Conservation (phyloP, 2,888 invertebrate genomes). For the Drosophila kokeensis region DNA sequence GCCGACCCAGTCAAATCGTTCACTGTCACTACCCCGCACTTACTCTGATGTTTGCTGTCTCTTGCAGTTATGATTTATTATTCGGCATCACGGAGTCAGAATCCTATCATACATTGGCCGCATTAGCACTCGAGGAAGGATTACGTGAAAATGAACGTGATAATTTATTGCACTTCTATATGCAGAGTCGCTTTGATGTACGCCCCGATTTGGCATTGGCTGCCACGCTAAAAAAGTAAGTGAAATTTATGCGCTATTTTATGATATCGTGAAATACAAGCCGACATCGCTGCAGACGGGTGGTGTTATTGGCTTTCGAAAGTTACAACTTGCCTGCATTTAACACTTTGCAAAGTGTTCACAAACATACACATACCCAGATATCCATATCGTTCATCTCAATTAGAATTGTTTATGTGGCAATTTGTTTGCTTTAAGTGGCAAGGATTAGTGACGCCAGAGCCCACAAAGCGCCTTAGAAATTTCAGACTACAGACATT, state of each 20-base stretch:
- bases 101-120: constrained; percentile 91
- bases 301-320: constrained; percentile 10
- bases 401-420: constrained; percentile 78
- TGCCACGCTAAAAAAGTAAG: constrained; percentile 88
- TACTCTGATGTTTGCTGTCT: constrained; percentile 46
- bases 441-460: constrained; percentile 59
- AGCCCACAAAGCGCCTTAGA: constrained; percentile 33
- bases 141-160: constrained; percentile 91
- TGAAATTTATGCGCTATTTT: constrained; percentile 78
- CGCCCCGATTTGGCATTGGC: constrained; percentile 89
- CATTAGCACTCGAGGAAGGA: constrained; percentile 89
- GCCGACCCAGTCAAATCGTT: background rate
- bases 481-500: constrained; percentile 34
- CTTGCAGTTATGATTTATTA: constrained; percentile 91
- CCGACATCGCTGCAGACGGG: constrained; percentile 3
- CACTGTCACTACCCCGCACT: constrained; percentile 3
- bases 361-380: constrained; percentile 16
- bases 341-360: constrained; percentile 51
- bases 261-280: constrained; percentile 48
- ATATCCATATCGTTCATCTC: constrained; percentile 71
- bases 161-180: constrained; percentile 91
- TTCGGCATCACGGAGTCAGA: constrained; percentile 94
- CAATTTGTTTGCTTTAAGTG: constrained; percentile 75
- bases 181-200: constrained; percentile 91
- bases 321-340: constrained; percentile 63